These are phyloP conservation scores for Hestina assimilis DNA, from an alignment of 1,140 invertebrate species.

Conservation along the genomic window DNA sequence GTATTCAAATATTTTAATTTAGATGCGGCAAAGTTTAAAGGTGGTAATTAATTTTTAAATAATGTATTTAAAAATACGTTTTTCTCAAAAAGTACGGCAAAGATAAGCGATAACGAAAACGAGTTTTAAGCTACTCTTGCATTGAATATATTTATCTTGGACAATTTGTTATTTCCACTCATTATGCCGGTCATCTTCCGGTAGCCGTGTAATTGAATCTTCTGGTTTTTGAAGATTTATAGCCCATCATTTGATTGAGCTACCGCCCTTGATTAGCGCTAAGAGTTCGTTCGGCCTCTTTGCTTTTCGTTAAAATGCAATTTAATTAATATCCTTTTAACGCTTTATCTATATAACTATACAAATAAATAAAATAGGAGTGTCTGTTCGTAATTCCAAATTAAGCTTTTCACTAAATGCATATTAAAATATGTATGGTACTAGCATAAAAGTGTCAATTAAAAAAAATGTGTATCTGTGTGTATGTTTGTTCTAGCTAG, in stretches of 20 bases:
- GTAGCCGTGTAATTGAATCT: constrained; percentile 76
- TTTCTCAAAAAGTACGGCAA: constrained; percentile 49
- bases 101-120: constrained; percentile 52
- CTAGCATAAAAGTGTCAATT: no score
- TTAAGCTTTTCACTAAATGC: no score
- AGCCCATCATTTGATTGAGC: constrained; percentile 54
- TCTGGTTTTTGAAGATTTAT: constrained; percentile 73
- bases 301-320: constrained; percentile 36
- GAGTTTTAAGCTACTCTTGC: constrained; percentile 51
- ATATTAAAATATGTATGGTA: no score
- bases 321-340: constrained; percentile 49
- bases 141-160: constrained; percentile 73
- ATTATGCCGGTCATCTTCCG: constrained; percentile 62
- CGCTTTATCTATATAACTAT: neutral
- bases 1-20: constrained; percentile 35
- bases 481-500: no score
- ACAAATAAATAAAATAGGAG: neutral
- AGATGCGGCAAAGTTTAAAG: constrained; percentile 50
- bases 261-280: constrained; percentile 68
- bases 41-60: constrained; percentile 63
- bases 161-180: constrained; percentile 76
- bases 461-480: no score
- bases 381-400: no score
- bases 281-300: constrained; percentile 38
- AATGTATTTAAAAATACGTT: constrained; percentile 70